Conservation (phyloP, 1,140 invertebrate genomes). For the Dreissena polymorpha region DNA sequence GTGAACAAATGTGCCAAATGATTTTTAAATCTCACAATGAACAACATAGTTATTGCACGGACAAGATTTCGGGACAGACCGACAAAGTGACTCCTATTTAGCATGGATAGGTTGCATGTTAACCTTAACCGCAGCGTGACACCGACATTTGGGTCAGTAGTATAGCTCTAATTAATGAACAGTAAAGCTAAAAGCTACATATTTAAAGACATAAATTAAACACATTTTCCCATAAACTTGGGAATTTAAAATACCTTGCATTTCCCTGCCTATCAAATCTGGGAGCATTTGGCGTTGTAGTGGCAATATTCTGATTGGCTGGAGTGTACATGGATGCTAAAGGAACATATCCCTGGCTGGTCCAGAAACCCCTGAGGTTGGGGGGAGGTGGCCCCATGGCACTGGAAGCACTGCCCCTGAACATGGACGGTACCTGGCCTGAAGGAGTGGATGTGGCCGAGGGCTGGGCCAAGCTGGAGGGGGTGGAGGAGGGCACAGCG, state of each 20-base stretch:
- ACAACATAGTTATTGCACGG: too few species aligned
- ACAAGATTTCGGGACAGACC: too few species aligned
- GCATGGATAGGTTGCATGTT: too few species aligned
- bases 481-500: slow-evolving; percentile 4
- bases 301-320: slow-evolving; percentile 58
- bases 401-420: slow-evolving; percentile 3
- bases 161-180: too few species aligned
- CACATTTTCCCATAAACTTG: too few species aligned
- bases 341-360: slow-evolving; percentile 17
- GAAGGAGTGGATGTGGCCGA: background rate
- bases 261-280: slow-evolving; percentile 15
- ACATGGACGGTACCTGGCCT: background rate
- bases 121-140: too few species aligned
- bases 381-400: background rate
- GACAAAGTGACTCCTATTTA: too few species aligned
- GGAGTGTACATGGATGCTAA: slow-evolving; percentile 52
- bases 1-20: too few species aligned
- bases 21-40: too few species aligned
- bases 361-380: background rate
- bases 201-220: too few species aligned
- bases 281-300: slow-evolving; percentile 60
- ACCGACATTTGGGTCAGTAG: too few species aligned
- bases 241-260: background rate
- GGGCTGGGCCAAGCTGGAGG: background rate
- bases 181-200: too few species aligned